A percentile compares a stretch with the other conserved stretches of the same genome.
Evolutionary conservation across 2,797 vertebrate genomes (phyloP).

Genomic region (Lepus oiostolus): DNA sequence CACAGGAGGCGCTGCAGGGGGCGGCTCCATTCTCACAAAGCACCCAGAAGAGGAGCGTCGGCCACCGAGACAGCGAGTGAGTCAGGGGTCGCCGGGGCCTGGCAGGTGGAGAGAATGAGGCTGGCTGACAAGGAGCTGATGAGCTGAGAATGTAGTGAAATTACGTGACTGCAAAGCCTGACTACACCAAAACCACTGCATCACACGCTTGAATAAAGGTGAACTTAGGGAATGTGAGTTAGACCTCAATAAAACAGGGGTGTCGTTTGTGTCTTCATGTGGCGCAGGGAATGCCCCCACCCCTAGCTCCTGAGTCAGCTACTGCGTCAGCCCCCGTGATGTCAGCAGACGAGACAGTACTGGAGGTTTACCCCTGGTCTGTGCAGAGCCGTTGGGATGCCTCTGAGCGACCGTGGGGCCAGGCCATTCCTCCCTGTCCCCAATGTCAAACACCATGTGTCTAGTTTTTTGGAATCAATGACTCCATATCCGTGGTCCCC

Average conservation of each 20-base stretch:
- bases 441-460: too few species aligned
- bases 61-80: not conserved
- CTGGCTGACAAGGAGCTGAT: not conserved
- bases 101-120: not conserved
- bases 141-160: not conserved
- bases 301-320: not conserved
- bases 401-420: too few species aligned
- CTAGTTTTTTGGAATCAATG: too few species aligned
- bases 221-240: not conserved
- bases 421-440: too few species aligned
- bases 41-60: not conserved
- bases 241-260: not conserved
- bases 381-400: too few species aligned
- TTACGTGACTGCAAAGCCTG: not conserved
- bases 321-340: not conserved
- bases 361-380: not conserved
- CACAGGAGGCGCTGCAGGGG: too few species aligned
- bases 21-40: too few species aligned
- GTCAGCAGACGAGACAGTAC: not conserved
- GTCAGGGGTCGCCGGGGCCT: not conserved
- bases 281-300: too few species aligned
- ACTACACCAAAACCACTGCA: not conserved
- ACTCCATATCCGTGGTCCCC: too few species aligned
- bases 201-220: not conserved
- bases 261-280: not conserved